Evolutionary conservation across 2,113 vertebrate genomes (phyloP).

Genomic region (Chaetops frenatus): DNA sequence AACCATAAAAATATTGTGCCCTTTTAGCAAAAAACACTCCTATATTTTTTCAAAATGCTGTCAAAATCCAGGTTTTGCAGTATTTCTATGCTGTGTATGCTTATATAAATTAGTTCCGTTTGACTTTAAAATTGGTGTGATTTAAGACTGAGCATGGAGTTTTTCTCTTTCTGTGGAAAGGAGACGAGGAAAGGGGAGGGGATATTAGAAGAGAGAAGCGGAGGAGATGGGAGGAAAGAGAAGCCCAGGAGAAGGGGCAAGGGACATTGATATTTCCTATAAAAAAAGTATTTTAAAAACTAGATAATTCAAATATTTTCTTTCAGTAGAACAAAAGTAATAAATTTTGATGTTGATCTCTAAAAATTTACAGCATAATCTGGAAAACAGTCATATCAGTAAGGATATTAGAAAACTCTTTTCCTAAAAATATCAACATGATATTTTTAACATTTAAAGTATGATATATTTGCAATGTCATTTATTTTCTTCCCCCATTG

Average conservation of each 20-base stretch:
- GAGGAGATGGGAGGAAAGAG: neutral
- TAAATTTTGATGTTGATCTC: neutral
- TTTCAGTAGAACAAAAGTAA: neutral
- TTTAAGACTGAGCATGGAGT: neutral
- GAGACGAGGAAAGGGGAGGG: neutral
- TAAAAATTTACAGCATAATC: neutral
- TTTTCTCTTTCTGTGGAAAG: neutral
- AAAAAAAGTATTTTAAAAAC: neutral
- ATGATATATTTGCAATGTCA: neutral
- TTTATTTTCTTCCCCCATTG: fast-evolving
- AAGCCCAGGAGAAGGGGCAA: fast-evolving
- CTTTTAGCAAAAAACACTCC: fast-evolving
- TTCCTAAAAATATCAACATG: neutral
- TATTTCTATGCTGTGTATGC: neutral
- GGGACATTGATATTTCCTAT: neutral
- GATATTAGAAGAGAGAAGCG: neutral
- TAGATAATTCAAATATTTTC: neutral
- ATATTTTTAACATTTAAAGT: neutral
- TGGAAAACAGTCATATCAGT: neutral
- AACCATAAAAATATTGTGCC: neutral
- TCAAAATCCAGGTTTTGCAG: neutral
- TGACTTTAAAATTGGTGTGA: neutral
- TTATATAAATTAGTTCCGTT: neutral
- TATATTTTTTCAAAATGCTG: neutral
- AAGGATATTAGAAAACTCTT: neutral